phyloP scores from a whole-genome alignment of 2,797 vertebrate species.

The Gobio occitaniae region DNA sequence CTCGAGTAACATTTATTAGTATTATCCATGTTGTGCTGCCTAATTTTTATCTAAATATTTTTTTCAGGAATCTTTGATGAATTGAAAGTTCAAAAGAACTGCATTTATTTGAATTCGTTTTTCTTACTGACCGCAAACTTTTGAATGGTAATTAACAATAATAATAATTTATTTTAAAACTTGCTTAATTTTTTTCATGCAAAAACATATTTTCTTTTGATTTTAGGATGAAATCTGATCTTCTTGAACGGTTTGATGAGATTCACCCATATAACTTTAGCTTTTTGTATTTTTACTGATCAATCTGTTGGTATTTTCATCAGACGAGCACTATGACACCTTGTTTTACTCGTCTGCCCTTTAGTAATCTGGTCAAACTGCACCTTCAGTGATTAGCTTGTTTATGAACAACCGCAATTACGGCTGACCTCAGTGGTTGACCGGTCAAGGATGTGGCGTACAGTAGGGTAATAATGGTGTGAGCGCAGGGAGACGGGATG shows the following conservation, averaged over 20 bases:
- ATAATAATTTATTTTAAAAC: not conserved
- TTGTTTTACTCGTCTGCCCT: conserved; percentile 23
- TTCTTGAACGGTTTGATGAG: not conserved
- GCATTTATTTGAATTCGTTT: too few relatives aligned
- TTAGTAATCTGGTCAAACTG: conserved; percentile 33
- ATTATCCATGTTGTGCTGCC: not conserved
- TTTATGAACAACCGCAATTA: conserved; percentile 61
- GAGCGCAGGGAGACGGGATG: conserved; percentile 40
- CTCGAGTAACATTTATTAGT: not conserved
- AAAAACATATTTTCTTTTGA: not conserved
- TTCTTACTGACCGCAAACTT: not conserved
- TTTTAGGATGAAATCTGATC: not conserved
- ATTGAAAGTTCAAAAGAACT: too few relatives aligned
- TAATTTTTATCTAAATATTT: too few relatives aligned
- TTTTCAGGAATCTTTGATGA: too few relatives aligned
- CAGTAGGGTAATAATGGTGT: conserved; percentile 51
- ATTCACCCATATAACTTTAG: not conserved
- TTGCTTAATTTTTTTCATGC: not conserved
- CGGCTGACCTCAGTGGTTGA: conserved; percentile 57
- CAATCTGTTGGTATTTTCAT: not conserved
- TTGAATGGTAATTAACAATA: not conserved
- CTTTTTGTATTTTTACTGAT: not conserved
- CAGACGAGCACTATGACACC: not conserved
- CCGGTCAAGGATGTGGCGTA: conserved; percentile 55
- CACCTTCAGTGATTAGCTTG: conserved; percentile 55